Conservation (phyloP, 2,113 vertebrate genomes). For the Melanerpes aurifrons region DNA sequence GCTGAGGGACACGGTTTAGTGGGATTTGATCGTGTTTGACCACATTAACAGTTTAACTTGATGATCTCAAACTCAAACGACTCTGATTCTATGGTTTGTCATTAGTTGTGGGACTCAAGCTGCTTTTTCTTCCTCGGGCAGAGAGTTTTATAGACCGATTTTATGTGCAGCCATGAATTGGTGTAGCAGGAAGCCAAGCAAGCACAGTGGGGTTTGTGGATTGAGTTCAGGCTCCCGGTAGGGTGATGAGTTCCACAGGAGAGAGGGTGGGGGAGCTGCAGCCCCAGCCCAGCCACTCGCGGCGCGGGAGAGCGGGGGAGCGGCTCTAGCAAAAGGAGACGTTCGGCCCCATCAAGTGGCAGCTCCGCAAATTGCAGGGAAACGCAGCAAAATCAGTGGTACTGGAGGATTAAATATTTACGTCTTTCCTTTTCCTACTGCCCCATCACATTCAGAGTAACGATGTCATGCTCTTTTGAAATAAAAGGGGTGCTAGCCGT, state of each 20-base stretch:
- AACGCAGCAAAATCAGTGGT: fast-evolving
- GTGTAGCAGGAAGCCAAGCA: background rate
- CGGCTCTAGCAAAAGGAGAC: background rate
- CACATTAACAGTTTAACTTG: background rate
- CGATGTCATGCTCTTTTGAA: fast-evolving
- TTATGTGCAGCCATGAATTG: fast-evolving
- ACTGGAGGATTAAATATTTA: background rate
- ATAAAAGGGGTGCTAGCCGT: background rate
- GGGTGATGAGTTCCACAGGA: fast-evolving
- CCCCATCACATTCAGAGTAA: background rate
- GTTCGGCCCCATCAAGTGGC: constrained; percentile 73
- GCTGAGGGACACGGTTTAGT: background rate
- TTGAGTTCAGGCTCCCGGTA: fast-evolving
- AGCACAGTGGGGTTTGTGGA: background rate
- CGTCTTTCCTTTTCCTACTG: background rate
- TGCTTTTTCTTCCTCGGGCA: background rate
- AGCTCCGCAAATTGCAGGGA: constrained; percentile 31
- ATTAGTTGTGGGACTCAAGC: fast-evolving
- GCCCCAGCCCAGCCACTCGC: background rate
- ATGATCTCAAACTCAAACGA: background rate
- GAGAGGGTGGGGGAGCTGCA: background rate
- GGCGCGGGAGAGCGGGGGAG: no score
- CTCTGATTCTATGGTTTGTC: background rate
- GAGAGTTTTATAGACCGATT: background rate
- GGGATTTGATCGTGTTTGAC: background rate